Base-by-base conservation (phyloP, 2,888 invertebrate genomes). In the Thumatha senex region DNA sequence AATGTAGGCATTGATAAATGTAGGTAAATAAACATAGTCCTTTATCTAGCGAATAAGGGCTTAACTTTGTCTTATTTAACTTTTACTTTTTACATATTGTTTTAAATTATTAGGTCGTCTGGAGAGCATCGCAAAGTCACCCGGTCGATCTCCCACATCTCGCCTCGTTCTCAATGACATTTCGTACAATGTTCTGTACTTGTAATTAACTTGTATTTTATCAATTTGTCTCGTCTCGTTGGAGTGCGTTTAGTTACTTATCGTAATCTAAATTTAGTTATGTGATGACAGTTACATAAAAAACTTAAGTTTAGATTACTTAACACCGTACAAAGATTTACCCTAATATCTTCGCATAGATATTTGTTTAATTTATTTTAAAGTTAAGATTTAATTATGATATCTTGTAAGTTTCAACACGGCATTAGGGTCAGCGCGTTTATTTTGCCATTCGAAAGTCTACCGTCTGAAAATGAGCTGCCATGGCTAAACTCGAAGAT, bases 101-200 rank as follows among this genome's bases (percentile, higher is more conserved):
- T 75, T 76, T 58, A 68, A 76, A 73, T 75, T 83, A 76, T 76
- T 76, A 74, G 84, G 84, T 78, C 84, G 88, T 89, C 87, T 87
- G 74, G 87, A 88, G 89, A 86, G 70, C 88, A 74, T 61, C 56
- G 63, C 82, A 88, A 89, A 83, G 88, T 88, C 83, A 84, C 71
- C 73, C 75, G 80, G 82, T 74, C 82, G 77, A 60, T 70, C 75
- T 79, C 75, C 75, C 72, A 67, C 76, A 77, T 64, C 72, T 79
- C 72, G 2, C 1, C 75, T 72, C 75, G 79, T 73, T 71, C 62
- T 72, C 73, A 76, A 76, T 70, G 61, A 67, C 67, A 53, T 65
- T 58, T 54, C 56, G 67, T 61, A 60, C 55, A 59, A 55, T 52
- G 58, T 54, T 62, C 39, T 57, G 48, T 48, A 51, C 51, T 67